Evolutionary conservation across 2,888 invertebrate species (phyloP).

Genomic region (Cephonodes hylas): DNA sequence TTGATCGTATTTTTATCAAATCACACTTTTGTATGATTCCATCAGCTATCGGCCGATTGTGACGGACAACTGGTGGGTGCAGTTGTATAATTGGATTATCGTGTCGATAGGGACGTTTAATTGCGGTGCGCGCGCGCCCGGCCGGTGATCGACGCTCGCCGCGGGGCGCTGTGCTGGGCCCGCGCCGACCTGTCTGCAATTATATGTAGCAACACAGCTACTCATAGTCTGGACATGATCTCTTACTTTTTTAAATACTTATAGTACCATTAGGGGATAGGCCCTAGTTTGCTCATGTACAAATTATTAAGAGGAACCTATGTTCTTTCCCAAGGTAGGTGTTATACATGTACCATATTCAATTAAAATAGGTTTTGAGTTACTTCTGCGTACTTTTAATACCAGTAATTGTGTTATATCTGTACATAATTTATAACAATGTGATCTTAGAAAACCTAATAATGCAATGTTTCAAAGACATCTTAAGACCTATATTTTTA

Average conservation of each 20-base stretch:
- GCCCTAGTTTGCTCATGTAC: no score
- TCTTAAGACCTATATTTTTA: no score
- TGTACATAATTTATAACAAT: no score
- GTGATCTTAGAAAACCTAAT: no score
- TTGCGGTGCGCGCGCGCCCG: constrained; percentile 64
- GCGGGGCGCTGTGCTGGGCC: constrained; percentile 65
- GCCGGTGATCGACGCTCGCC: constrained; percentile 67
- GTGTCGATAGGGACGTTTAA: constrained; percentile 64
- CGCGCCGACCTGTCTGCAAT: constrained; percentile 56
- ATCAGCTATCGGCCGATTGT: constrained; percentile 26
- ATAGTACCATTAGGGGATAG: no score
- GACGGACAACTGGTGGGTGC: constrained; percentile 51
- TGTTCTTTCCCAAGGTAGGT: no score
- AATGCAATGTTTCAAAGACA: no score
- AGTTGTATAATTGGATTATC: constrained; percentile 77
- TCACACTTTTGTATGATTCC: not conserved
- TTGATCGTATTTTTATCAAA: not conserved
- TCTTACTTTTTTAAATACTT: not conserved
- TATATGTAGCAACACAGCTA: constrained; percentile 39
- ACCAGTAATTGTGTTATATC: no score
- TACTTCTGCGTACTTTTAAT: no score
- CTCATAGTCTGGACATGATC: constrained; percentile 33
- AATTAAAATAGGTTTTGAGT: no score
- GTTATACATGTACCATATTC: no score
- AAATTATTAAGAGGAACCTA: no score